Evolutionary conservation across 2,888 invertebrate genomes (phyloP), one percentile per base, ranked within the genome.

Genomic region (Temnothorax unifasciatus): DNA sequence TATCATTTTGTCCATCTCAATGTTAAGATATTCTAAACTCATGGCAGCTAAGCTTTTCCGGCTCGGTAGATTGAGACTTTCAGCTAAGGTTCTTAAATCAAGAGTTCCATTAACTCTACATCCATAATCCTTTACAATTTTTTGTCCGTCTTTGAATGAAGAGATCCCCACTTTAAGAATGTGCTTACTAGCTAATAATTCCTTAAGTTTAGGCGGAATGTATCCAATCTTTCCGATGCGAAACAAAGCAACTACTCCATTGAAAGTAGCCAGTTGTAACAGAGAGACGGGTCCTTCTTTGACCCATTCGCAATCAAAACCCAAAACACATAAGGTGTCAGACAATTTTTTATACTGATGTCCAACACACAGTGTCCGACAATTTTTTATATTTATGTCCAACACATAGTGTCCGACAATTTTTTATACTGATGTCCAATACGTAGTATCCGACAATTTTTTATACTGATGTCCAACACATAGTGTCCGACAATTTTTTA

Each of bases 291-390:
- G 96, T 0, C 96, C 96, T n/a, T 96, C 95, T 0, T 96, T 96
- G 0, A 97, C 97, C 98, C 98, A 98, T 94, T 98, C 98, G 94
- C 98, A 98, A 93, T 98, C 98, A 92, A 98, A 97, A 8, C 98
- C 98, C 52, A 98, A 92, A 0, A 97, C 96, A n/a, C n/a, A n/a
- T n/a, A n/a, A n/a, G n/a, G n/a, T n/a, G n/a, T n/a, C n/a, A n/a
- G n/a, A n/a, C n/a, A n/a, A n/a, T n/a, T n/a, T n/a, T n/a, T n/a
- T n/a, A n/a, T n/a, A n/a, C n/a, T n/a, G n/a, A n/a, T n/a, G n/a
- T n/a, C n/a, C n/a, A n/a, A n/a, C n/a, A n/a, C n/a, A n/a, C 25
- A n/a, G n/a, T n/a, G n/a, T n/a, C n/a, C n/a, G n/a, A n/a, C n/a
- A n/a, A n/a, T n/a, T n/a, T n/a, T n/a, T n/a, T n/a, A n/a, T n/a